Evolutionary conservation across 2,888 invertebrate genomes (phyloP).

Genomic region (Biston stratarius): DNA sequence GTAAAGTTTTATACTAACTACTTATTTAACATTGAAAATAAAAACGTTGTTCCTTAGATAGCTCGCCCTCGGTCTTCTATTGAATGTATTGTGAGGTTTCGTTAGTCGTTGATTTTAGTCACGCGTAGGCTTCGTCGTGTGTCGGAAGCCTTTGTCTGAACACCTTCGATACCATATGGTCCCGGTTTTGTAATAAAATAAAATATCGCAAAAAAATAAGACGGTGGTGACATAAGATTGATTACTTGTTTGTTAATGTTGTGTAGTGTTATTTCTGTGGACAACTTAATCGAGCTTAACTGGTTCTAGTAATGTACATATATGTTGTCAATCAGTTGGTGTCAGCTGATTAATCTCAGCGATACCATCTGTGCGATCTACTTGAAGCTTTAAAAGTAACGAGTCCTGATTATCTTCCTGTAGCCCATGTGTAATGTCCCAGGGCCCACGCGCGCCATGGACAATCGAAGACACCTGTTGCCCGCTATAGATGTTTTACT

Average conservation of each 20-base stretch:
- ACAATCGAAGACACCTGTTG: slow-evolving; percentile 27
- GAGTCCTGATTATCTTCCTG: slow-evolving; percentile 5
- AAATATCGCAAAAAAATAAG: neutral
- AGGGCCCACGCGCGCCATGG: slow-evolving; percentile 12
- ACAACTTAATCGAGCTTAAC: neutral
- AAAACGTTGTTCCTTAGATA: slow-evolving; percentile 50
- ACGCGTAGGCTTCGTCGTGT: slow-evolving; percentile 73
- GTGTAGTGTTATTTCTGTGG: neutral
- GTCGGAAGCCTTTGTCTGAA: slow-evolving; percentile 57
- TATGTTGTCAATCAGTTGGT: too few species aligned
- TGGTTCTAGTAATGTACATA: neutral
- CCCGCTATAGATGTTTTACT: slow-evolving; percentile 4
- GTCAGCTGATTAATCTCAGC: neutral
- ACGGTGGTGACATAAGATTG: neutral
- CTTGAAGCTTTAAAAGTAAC: slow-evolving; percentile 22
- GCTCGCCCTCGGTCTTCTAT: slow-evolving; percentile 58
- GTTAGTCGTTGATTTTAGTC: slow-evolving; percentile 70
- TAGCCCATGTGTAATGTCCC: slow-evolving; percentile 3
- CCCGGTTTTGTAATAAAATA: slow-evolving; percentile 11
- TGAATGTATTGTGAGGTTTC: slow-evolving; percentile 60
- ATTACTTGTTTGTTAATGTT: neutral
- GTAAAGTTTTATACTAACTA: neutral
- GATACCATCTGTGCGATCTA: neutral
- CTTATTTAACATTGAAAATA: neutral
- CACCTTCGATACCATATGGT: slow-evolving; percentile 23